Evolutionary conservation across 1,140 invertebrate genomes (phyloP).

Genomic region (Dinoponera quadriceps): DNA sequence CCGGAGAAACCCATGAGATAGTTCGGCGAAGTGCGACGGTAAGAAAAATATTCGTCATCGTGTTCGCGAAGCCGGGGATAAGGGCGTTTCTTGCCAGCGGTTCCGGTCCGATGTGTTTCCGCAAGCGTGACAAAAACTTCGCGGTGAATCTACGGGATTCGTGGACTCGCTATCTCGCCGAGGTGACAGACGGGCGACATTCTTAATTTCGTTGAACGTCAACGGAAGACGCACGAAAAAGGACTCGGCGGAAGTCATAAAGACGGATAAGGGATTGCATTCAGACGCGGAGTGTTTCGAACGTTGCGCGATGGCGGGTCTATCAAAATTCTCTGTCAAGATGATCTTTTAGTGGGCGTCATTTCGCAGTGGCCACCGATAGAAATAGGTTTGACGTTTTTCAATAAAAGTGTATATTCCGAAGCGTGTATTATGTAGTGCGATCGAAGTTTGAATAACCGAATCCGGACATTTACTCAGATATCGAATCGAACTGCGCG

Average conservation of each 20-base stretch:
- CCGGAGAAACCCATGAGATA: constrained; percentile 39
- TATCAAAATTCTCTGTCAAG: not conserved
- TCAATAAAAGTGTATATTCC: not conserved
- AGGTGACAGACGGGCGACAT: constrained; percentile 74
- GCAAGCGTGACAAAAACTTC: constrained; percentile 70
- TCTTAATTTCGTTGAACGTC: constrained; percentile 78
- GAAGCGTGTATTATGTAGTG: not conserved
- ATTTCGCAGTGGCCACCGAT: not conserved
- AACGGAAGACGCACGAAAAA: constrained; percentile 66
- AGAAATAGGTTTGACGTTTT: not conserved
- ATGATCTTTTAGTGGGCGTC: not conserved
- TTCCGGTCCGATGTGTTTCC: constrained; percentile 70
- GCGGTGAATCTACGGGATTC: constrained; percentile 54
- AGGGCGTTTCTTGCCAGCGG: constrained; percentile 38
- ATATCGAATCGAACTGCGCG: constrained; percentile 43
- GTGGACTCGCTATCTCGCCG: constrained; percentile 59
- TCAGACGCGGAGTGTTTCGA: not conserved
- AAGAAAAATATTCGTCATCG: constrained; percentile 69
- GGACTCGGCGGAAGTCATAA: constrained; percentile 70
- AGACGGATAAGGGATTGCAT: constrained; percentile 74
- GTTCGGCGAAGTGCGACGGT: constrained; percentile 43
- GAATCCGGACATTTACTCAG: constrained; percentile 32
- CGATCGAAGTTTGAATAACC: not conserved
- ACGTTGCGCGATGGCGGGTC: not conserved
- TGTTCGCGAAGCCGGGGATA: constrained; percentile 35